Evolutionary conservation across 2,888 invertebrate species (phyloP).

Genomic region (Diadromus collaris): DNA sequence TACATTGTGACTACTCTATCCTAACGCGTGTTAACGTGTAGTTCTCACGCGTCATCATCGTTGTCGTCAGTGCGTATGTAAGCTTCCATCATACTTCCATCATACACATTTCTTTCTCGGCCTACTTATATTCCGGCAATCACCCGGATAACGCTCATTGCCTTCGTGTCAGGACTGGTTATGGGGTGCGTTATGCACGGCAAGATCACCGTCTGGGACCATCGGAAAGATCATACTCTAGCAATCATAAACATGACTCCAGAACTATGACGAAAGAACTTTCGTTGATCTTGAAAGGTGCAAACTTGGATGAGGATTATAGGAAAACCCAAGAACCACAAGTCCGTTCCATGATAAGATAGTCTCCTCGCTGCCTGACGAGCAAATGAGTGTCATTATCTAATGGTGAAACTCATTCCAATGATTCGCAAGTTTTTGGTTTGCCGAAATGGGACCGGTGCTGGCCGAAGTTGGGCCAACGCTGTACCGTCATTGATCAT

Average conservation of each 20-base stretch:
- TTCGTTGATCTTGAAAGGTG: not conserved
- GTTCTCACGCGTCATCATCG: conserved; percentile 44
- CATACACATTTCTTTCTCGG: conserved; percentile 5
- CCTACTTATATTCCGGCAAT: conserved; percentile 25
- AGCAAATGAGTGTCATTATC: too few relatives aligned
- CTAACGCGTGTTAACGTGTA: conserved; percentile 42
- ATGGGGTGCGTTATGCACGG: conserved; percentile 11
- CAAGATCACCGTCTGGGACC: conserved; percentile 10
- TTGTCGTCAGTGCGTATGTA: conserved; percentile 21
- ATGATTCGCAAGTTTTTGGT: too few relatives aligned
- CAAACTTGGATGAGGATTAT: not conserved
- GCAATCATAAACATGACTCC: not conserved
- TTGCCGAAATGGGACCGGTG: too few relatives aligned
- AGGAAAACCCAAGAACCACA: not conserved
- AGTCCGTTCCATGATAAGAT: too few relatives aligned
- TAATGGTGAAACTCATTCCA: too few relatives aligned
- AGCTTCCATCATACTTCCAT: conserved; percentile 18
- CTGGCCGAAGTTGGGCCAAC: too few relatives aligned
- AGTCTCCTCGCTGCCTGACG: too few relatives aligned
- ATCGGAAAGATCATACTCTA: conserved; percentile 1
- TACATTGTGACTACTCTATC: conserved; percentile 75
- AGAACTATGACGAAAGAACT: not conserved
- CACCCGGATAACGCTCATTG: conserved; percentile 21
- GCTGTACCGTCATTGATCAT: conserved; percentile 34
- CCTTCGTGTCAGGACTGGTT: conserved; percentile 29